Conservation (phyloP, 1,140 invertebrate genomes). For the Solen grandis region DNA sequence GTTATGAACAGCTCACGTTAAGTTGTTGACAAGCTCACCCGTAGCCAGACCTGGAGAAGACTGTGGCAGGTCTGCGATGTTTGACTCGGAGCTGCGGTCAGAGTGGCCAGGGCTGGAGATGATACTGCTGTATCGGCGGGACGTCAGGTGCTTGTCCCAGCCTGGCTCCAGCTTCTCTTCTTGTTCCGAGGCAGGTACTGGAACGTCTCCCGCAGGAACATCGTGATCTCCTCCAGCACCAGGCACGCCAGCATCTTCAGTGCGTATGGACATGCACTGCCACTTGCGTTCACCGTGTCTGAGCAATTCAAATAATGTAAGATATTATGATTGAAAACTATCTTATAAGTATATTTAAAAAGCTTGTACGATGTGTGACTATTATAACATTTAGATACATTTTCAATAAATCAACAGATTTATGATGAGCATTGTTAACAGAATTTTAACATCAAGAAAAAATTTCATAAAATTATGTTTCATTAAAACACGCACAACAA, state of each 20-base stretch:
- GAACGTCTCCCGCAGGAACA: slow-evolving; percentile 98
- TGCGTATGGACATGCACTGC: slow-evolving; percentile 94
- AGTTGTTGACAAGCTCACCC: too few species aligned
- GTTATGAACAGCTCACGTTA: too few species aligned
- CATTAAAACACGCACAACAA: too few species aligned
- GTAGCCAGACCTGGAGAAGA: slow-evolving; percentile 64
- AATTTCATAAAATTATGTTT: too few species aligned
- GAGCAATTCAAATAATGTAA: slow-evolving; percentile 73
- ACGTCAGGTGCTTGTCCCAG: slow-evolving; percentile 78
- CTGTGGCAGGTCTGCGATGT: slow-evolving; percentile 74
- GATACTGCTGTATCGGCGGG: slow-evolving; percentile 80
- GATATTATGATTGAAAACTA: too few species aligned
- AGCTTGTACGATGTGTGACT: not conserved
- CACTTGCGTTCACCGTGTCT: slow-evolving; percentile 93
- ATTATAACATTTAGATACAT: not conserved
- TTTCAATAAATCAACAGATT: too few species aligned
- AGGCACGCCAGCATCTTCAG: slow-evolving; percentile 95
- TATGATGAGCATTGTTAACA: too few species aligned
- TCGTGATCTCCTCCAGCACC: slow-evolving; percentile 96
- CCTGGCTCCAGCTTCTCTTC: slow-evolving; percentile 65
- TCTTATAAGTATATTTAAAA: too few species aligned
- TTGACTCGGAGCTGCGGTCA: slow-evolving; percentile 77
- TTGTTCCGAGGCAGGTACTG: slow-evolving; percentile 83
- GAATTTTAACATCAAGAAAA: too few species aligned
- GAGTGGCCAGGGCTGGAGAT: slow-evolving; percentile 79